Conservation (phyloP, 2,888 invertebrate species). For the Abscondita cerata region DNA sequence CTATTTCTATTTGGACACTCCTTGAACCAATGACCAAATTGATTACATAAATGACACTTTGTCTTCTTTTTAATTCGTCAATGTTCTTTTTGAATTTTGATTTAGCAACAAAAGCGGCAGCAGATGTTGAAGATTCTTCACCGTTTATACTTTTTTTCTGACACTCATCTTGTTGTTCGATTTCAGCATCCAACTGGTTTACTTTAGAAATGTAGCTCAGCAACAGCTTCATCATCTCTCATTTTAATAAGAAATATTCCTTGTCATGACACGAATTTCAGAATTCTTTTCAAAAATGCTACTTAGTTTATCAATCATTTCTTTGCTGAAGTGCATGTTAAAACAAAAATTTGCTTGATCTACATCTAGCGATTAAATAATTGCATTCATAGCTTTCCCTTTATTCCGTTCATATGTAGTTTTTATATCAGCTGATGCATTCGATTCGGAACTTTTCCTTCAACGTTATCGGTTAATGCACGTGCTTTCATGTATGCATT, state of each 20-base stretch:
- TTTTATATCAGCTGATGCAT: background rate
- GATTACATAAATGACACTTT: too few relatives aligned
- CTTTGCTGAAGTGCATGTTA: background rate
- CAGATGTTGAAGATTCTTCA: background rate
- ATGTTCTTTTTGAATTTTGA: background rate
- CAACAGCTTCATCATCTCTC: background rate
- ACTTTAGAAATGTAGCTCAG: background rate
- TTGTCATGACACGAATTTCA: constrained; percentile 5
- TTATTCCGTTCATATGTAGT: background rate
- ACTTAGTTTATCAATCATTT: background rate
- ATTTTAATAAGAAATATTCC: background rate
- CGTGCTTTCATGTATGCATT: constrained; percentile 2
- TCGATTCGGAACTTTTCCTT: background rate
- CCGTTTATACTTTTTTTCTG: background rate
- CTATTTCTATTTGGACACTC: too few relatives aligned
- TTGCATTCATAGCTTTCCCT: background rate
- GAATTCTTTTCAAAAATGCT: constrained; percentile 6
- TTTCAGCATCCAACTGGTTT: background rate
- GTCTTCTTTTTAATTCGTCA: too few relatives aligned
- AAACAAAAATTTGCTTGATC: background rate
- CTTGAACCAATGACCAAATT: too few relatives aligned
- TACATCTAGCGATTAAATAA: background rate
- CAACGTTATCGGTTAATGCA: background rate
- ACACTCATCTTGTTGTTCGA: background rate
- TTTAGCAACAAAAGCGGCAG: constrained; percentile 2